Conservation (phyloP, 2,888 invertebrate genomes). For the Dorcus hopei region DNA sequence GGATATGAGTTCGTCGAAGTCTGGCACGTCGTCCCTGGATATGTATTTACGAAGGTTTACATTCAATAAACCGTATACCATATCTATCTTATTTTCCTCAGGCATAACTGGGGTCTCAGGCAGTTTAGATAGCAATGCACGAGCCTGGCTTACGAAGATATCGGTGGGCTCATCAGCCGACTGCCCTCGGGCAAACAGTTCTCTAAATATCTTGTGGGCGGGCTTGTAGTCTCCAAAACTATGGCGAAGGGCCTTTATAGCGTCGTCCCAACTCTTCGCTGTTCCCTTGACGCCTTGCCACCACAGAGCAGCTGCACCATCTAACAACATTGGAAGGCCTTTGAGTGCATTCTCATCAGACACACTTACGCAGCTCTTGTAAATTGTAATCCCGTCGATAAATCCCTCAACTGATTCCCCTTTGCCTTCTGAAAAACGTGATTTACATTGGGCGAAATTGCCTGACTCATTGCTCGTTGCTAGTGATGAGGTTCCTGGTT, state of each 20-base stretch:
- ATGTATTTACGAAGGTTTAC: not conserved
- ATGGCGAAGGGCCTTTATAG: constrained; percentile 16
- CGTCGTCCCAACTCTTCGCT: constrained; percentile 16
- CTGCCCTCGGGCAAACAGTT: constrained; percentile 18
- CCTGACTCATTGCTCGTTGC: not conserved
- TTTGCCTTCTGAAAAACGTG: too few relatives aligned
- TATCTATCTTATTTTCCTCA: not conserved
- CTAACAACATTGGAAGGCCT: constrained; percentile 29
- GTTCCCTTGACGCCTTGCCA: constrained; percentile 18
- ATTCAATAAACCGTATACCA: not conserved
- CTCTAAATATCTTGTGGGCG: constrained; percentile 14
- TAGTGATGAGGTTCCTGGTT: too few relatives aligned
- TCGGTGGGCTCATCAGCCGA: constrained; percentile 1
- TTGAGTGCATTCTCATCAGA: constrained; percentile 1
- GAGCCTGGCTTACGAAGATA: not conserved
- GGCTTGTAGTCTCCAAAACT: constrained; percentile 20
- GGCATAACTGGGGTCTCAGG: not conserved
- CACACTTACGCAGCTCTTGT: too few relatives aligned
- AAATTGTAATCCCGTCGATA: too few relatives aligned
- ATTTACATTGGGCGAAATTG: constrained; percentile 1
- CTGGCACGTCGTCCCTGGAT: not conserved
- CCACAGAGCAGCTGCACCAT: constrained; percentile 25
- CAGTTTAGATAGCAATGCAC: not conserved
- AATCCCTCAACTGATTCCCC: too few relatives aligned
- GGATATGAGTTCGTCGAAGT: not conserved